Conservation (phyloP, 2,888 invertebrate genomes). For the Ecliptopera silaceata region DNA sequence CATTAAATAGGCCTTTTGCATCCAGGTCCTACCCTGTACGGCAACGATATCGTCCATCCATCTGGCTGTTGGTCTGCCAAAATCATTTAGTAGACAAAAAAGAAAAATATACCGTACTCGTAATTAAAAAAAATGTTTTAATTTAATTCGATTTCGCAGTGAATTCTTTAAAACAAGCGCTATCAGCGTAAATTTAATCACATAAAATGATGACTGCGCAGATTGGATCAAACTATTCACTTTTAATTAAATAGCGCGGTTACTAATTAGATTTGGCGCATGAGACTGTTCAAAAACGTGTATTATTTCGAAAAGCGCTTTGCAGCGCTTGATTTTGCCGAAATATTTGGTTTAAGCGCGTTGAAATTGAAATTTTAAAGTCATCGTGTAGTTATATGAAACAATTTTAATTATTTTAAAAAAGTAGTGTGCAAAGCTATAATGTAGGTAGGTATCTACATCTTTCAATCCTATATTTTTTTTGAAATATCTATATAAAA, state of each 20-base stretch:
- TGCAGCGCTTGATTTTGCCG: constrained; percentile 2
- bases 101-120: too few relatives aligned
- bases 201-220: constrained; percentile 35
- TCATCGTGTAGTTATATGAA: too few relatives aligned
- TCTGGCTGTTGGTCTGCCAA: too few relatives aligned
- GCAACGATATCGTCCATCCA: too few relatives aligned
- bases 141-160: neutral
- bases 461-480: too few relatives aligned
- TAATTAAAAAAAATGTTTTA: neutral
- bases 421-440: too few relatives aligned
- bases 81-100: too few relatives aligned
- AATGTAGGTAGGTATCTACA: too few relatives aligned
- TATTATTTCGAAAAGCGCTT: constrained; percentile 10
- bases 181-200: constrained; percentile 27
- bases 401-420: too few relatives aligned
- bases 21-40: too few relatives aligned
- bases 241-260: constrained; percentile 65
- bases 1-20: too few relatives aligned
- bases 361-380: neutral
- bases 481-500: too few relatives aligned
- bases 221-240: constrained; percentile 62
- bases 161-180: neutral
- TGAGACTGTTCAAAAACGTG: constrained; percentile 42
- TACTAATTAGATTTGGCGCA: constrained; percentile 65
- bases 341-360: neutral